Conservation (phyloP, 2,113 vertebrate species). For the Thalassarche chlororhynchos region DNA sequence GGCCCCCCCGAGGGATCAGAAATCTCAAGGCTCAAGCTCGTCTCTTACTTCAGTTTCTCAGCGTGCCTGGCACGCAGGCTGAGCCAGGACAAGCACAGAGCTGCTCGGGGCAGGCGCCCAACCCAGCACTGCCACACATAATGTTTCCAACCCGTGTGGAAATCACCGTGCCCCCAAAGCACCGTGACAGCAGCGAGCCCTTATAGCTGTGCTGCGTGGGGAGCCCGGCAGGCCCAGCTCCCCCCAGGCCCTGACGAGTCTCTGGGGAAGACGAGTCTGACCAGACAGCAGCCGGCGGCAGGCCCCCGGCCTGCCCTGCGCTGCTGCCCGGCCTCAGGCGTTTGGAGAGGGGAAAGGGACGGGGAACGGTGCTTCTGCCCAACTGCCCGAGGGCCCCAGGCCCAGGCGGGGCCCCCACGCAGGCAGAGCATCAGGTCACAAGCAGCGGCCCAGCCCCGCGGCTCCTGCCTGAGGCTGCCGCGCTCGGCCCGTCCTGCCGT, state of each 20-base stretch:
- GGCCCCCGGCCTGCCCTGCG: not conserved
- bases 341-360: fast-evolving
- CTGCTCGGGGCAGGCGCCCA: too few relatives aligned
- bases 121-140: not conserved
- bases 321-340: not conserved
- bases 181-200: too few relatives aligned
- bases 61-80: not conserved
- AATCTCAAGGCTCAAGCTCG: not conserved
- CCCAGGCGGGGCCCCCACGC: not conserved
- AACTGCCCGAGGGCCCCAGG: not conserved
- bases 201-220: fast-evolving
- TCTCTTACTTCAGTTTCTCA: not conserved
- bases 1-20: not conserved
- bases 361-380: not conserved
- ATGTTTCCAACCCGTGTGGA: too few relatives aligned
- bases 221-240: not conserved
- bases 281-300: not conserved
- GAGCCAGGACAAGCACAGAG: not conserved
- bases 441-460: not conserved
- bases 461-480: not conserved
- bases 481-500: constrained; percentile 11
- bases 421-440: not conserved
- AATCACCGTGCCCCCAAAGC: not conserved
- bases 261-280: not conserved
- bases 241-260: not conserved